phyloP scores from a whole-genome alignment of 2,888 invertebrate genomes.

The Pristionchus mayeri region DNA sequence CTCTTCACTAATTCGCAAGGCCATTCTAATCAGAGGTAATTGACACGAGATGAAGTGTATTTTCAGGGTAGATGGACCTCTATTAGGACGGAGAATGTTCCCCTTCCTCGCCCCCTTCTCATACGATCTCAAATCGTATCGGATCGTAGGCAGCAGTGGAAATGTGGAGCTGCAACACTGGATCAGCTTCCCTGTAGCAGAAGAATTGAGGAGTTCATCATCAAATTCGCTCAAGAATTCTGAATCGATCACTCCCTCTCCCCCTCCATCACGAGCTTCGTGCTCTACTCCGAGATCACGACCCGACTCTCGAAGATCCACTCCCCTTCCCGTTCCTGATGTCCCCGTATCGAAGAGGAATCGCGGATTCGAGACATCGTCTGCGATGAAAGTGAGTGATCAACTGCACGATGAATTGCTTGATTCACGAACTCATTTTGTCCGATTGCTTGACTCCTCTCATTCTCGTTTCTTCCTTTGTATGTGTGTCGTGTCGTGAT shows the following conservation, averaged over 20 bases:
- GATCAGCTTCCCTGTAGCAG: slow-evolving; percentile 37
- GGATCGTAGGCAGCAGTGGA: background rate
- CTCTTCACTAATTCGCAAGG: slow-evolving; percentile 38
- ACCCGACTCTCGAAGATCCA: slow-evolving; percentile 25
- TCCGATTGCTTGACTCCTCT: background rate
- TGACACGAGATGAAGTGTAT: slow-evolving; percentile 28
- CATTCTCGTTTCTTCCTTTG: background rate
- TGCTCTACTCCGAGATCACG: slow-evolving; percentile 34
- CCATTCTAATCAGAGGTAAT: slow-evolving; percentile 20
- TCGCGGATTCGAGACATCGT: slow-evolving; percentile 64
- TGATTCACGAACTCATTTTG: background rate
- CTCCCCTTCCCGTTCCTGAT: slow-evolving; percentile 49
- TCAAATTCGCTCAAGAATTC: slow-evolving; percentile 32
- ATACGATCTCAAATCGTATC: slow-evolving; percentile 38
- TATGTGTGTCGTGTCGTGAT: background rate
- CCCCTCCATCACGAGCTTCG: slow-evolving; percentile 46
- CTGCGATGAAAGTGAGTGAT: slow-evolving; percentile 61
- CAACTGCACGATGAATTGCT: background rate
- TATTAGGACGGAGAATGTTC: slow-evolving; percentile 38
- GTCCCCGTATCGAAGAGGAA: slow-evolving; percentile 37
- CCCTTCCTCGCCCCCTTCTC: slow-evolving; percentile 50
- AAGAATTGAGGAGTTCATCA: slow-evolving; percentile 36
- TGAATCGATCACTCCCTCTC: slow-evolving; percentile 28
- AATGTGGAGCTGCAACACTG: slow-evolving; percentile 43
- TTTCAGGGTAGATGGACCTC: slow-evolving; percentile 39